Evolutionary conservation across 1,140 invertebrate genomes (phyloP), one percentile per base, ranked within the genome.

Genomic region (Meteorus sp.): DNA sequence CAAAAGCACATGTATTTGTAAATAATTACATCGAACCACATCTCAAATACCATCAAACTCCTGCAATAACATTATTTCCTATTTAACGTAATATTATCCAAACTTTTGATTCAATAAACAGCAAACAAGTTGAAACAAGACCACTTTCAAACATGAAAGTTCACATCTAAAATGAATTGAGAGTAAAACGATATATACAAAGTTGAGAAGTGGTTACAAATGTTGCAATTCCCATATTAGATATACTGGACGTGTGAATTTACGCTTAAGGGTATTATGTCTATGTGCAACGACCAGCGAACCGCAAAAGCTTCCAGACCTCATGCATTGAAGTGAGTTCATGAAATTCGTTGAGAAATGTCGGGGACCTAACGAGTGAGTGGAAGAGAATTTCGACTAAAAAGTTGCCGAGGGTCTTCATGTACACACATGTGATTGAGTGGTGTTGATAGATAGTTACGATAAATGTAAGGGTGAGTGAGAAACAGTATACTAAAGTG

Each of bases 281-380:
- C 31, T 44, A 39, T n/a, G n/a, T n/a, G n/a, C n/a, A n/a, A n/a
- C n/a, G 31, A 37, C 29, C 55, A 57, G 44, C 23, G 55, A 57
- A 48, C 54, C 54, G 15, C 54, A 56, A 45, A 50, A 50, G 47
- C 47, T 50, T 50, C 27, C 11, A 43, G 41, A 20, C 17, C 8
- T 39, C 17, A 3, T 15, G 35, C 11, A 39, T 39, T 39, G n/a
- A n/a, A n/a, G n/a, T n/a, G n/a, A n/a, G n/a, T n/a, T n/a, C n/a
- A n/a, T n/a, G n/a, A n/a, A n/a, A n/a, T n/a, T n/a, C n/a, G n/a
- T n/a, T n/a, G n/a, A n/a, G n/a, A n/a, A n/a, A n/a, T n/a, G n/a
- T n/a, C n/a, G n/a, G n/a, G n/a, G n/a, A 39, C 8, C 15, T 39
- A 3, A 11, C 8, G 11, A 4, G 8, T 39, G 35, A 15, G 4